Evolutionary conservation across 2,113 vertebrate species (phyloP).

Genomic region (Semicossyphus pulcher): DNA sequence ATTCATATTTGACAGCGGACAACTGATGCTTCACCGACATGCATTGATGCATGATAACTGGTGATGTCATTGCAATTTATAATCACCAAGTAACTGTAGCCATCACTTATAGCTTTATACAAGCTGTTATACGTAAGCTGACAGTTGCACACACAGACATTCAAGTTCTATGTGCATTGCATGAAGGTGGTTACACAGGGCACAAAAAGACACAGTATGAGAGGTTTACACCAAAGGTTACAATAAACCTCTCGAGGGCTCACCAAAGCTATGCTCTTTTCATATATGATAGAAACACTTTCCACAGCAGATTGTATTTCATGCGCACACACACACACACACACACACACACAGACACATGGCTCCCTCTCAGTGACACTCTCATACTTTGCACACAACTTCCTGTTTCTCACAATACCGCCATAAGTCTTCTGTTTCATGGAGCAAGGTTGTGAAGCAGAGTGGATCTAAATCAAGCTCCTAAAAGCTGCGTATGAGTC

Average conservation of each 20-base stretch:
- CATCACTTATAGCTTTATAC: too few relatives aligned
- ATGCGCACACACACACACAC: not conserved
- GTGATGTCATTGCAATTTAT: too few relatives aligned
- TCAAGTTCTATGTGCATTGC: constrained; percentile 11
- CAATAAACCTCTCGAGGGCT: constrained; percentile 23
- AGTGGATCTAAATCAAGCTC: constrained; percentile 75
- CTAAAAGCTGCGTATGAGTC: constrained; percentile 70
- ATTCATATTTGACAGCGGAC: too few relatives aligned
- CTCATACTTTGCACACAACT: constrained; percentile 54
- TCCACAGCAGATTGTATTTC: constrained; percentile 56
- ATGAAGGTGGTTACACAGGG: constrained; percentile 20
- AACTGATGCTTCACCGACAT: too few relatives aligned
- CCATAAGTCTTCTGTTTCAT: constrained; percentile 75
- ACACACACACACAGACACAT: constrained; percentile 46
- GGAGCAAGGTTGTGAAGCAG: constrained; percentile 44
- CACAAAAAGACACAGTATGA: constrained; percentile 28
- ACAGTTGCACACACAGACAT: too few relatives aligned
- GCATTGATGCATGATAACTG: too few relatives aligned
- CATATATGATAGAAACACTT: constrained; percentile 39
- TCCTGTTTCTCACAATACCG: constrained; percentile 64
- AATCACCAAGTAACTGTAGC: too few relatives aligned
- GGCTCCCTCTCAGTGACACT: constrained; percentile 41
- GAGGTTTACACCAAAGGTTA: too few relatives aligned
- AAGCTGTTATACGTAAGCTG: too few relatives aligned
- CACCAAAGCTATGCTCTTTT: constrained; percentile 37